Base-by-base conservation (phyloP, 2,888 invertebrate genomes). In the Hirudinaria manillensis region DNA sequence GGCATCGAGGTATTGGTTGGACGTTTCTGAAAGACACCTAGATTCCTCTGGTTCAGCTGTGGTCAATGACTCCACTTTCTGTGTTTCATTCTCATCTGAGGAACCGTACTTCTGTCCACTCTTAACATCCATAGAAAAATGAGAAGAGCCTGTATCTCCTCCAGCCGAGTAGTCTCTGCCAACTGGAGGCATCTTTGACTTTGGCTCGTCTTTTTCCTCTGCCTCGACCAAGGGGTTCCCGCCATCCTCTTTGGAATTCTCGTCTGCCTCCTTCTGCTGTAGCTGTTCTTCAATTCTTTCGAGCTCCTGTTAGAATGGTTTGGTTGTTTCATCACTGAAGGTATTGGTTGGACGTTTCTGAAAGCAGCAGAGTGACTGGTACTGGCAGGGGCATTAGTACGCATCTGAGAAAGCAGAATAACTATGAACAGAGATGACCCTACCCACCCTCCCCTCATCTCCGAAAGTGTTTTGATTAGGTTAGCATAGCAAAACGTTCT, bases 191-290 rank as follows among this genome's bases (percentile, higher is more conserved):
- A 16, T 45, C 45, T 45, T 45, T 45, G 45, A 61, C 45, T 45
- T 45, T 45, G 16, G 7, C 16, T 45, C 45, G 13, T 45, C 45
- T 16, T 45, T 45, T 45, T 45, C 45, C 16, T 45, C 45, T 6
- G 45, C 45, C 45, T 45, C 45, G 7, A 45, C 45, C 45, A 13
- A 27, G 24, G 24, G 24, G 7, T 61, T 61, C 27, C 36, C 61
- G 3, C 61, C n/a, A 4, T 34, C n/a, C n/a, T 34, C 61, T 3
- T n/a, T 19, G 56, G 32, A 34, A 19, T 13, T 32, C 13, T 51
- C 73, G 24, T 73, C 73, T 53, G n/a, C 45, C 29, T 73, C 73
- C 73, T 73, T 34, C 61, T 61, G 29, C 7, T 65, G 27, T 13
- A 10, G 3, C 65, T 27, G 27, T 65, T 65, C 65, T 65, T 29